Evolutionary conservation across 2,113 vertebrate genomes (phyloP), one percentile per base, ranked within the genome.

Genomic region (Sisor rabdophorus): DNA sequence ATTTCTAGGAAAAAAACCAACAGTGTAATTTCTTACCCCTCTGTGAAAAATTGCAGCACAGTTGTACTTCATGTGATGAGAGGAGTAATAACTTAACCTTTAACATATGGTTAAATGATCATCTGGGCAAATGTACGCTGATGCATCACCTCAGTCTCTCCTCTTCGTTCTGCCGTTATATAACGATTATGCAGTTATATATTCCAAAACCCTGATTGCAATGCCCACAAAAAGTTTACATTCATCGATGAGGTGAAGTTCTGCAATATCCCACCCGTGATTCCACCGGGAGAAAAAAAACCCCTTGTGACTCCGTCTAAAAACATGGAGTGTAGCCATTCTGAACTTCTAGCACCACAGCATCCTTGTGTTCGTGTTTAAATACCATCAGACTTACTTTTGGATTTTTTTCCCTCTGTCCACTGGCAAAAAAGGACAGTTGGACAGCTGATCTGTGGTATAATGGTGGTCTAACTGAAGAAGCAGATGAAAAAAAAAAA

Each of bases 191-290:
- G n/a, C n/a, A n/a, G n/a, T n/a, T n/a, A n/a, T n/a, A n/a, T n/a
- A 1, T 1, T 22, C 61, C 19, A 59, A 53, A 80, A 83, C 84
- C 84, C 81, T 73, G 30, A 83, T 60, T 86, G 84, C 73, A 72
- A 88, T 65, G 84, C 85, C 88, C 86, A 86, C 82, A n/a, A n/a
- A 87, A 83, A 87, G 86, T 86, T 60, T 91, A 91, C 90, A 92
- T 92, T 92, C 90, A 87, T 82, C 77, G 79, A 85, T 78, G 36
- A 86, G 86, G 77, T 81, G 82, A 84, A 86, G 84, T 86, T 80
- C 56, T 69, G 68, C 48, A 76, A 77, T 32, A 30, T 68, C 22
- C 77, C 82, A 71, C 72, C 65, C 32, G 63, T 50, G 61, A 79
- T 26, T 32, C 64, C 15, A 26, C 73, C n/a, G 65, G 67, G 40